Evolutionary conservation across 2,113 vertebrate species (phyloP).

Genomic region (Grammomys surdaster): DNA sequence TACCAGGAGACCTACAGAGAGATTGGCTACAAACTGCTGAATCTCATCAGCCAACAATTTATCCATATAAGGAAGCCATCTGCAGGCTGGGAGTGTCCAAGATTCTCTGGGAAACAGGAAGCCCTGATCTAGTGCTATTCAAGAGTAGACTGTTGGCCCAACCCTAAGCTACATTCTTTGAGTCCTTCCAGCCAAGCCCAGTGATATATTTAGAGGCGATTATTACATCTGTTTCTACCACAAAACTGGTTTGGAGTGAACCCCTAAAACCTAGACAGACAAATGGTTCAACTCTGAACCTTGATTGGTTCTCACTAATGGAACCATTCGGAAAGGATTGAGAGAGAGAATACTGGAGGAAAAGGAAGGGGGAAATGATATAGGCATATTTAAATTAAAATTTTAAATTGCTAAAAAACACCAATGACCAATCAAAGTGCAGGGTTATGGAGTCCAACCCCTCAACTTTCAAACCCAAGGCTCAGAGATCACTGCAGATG

Average conservation of each 20-base stretch:
- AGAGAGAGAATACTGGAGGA: not conserved
- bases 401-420: not conserved
- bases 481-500: not conserved
- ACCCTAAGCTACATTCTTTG: not conserved
- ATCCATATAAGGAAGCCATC: not conserved
- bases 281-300: not conserved
- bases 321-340: not conserved
- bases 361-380: not conserved
- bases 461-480: not conserved
- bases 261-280: not conserved
- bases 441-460: not conserved
- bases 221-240: not conserved
- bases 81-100: not conserved
- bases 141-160: not conserved
- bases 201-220: not conserved
- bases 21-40: not conserved
- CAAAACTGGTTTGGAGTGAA: not conserved
- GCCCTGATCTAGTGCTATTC: not conserved
- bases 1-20: conserved; percentile 44
- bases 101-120: not conserved
- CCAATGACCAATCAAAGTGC: not conserved
- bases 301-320: not conserved
- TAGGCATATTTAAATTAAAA: not conserved
- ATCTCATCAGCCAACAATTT: not conserved
- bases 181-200: not conserved